Base-by-base conservation (phyloP, 64 coral and sea anemone species). In the Exaiptasia diaphana region DNA sequence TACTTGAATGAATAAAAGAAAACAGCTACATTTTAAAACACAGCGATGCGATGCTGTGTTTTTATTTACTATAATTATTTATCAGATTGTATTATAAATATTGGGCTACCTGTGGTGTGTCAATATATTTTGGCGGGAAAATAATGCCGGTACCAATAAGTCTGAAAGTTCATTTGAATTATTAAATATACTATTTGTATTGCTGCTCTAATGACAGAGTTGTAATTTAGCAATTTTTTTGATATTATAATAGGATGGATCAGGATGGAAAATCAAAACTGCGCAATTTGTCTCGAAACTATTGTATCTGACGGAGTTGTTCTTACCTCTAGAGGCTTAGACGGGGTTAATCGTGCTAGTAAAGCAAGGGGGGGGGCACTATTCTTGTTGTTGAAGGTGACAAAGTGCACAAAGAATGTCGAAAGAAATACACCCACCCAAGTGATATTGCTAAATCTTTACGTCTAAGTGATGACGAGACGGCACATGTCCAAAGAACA, bases 271-370 rank as follows among this genome's bases (percentile, higher is more conserved):
- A 10, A 52, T 52, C 49, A 17, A 4, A 54, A 79, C 26, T 81
- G 58, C 53, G 27, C 50, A 23, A 81, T 81, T 18, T 81, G 77
- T 81, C 63, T 64, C 18, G 33, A 81, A 31, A 17, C 56, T 12
- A 4, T 81, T 7, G 56, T 46, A 30, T 21, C 22, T 39, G 74
- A 77, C 60, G 60, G 42, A 20, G 59, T 82, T 43, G 68, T 41
- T 82, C 78, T 68, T 49, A 82, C 28, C 18, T 67, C 41, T 20
- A 82, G 44, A 82, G 41, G 61, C 38, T 1, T 33, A 9, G 73
- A 77, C 48, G 45, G 58, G 34, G 46, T 87, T 38, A 87, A 87
- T 77, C 23, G 61, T 65, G 74, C 73, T 78, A 87, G 73, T 65
- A 68, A 50, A 40, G 64, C 57, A 26, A 77, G 36, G 76, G 75